Evolutionary conservation across 1,140 invertebrate species (phyloP).

Genomic region (Linepithema humile): DNA sequence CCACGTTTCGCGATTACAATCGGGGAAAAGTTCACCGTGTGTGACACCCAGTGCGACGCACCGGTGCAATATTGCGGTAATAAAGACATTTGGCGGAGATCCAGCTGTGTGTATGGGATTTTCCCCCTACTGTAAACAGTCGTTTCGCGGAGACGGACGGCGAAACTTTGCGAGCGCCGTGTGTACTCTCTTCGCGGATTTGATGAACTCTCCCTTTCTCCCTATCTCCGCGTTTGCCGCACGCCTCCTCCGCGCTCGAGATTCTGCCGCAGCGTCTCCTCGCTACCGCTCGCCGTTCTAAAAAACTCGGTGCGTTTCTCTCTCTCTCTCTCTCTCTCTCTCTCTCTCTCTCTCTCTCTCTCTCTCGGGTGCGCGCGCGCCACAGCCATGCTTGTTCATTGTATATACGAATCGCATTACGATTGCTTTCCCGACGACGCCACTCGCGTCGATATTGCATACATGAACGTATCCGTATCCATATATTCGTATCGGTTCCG

Average conservation of each 20-base stretch:
- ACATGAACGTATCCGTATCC: slow-evolving; percentile 18
- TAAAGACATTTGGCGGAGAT: slow-evolving; percentile 63
- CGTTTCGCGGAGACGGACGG: slow-evolving; percentile 25
- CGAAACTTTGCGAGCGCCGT: slow-evolving; percentile 33
- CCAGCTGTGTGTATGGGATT: slow-evolving; percentile 37
- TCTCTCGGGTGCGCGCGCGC: too few relatives aligned
- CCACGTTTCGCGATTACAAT: slow-evolving; percentile 6
- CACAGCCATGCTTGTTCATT: neutral
- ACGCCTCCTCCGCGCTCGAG: neutral
- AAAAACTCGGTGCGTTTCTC: slow-evolving; percentile 6
- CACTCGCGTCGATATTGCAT: slow-evolving; percentile 12
- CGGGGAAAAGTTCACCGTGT: slow-evolving; percentile 5
- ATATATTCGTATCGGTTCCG: slow-evolving; percentile 9
- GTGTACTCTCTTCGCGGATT: slow-evolving; percentile 31
- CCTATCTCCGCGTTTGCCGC: too few relatives aligned
- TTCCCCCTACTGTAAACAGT: slow-evolving; percentile 51
- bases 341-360: too few relatives aligned
- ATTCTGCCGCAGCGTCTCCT: slow-evolving; percentile 22
- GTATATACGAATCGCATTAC: too few relatives aligned
- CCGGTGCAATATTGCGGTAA: slow-evolving; percentile 55
- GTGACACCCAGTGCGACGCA: neutral
- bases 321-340: neutral
- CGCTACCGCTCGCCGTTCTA: neutral
- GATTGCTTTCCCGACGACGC: neutral
- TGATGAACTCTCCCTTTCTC: slow-evolving; percentile 25